Conservation (phyloP, 2,797 vertebrate genomes). For the Tenualosa thibaudeaui region DNA sequence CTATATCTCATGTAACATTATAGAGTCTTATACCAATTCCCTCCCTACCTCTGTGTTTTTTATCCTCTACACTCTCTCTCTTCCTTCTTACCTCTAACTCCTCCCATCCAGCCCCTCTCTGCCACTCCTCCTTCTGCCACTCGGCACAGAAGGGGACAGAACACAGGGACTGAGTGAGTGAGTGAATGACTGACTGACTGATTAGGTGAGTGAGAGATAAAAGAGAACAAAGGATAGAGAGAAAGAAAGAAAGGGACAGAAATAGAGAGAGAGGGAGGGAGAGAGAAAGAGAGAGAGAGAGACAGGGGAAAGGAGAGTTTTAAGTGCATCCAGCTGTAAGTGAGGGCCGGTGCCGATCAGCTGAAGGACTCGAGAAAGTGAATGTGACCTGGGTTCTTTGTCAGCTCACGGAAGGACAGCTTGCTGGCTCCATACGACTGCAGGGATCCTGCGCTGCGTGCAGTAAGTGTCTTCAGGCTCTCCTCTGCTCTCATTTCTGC, state of each 20-base stretch:
- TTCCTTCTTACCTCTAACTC: background rate
- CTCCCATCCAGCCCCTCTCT: background rate
- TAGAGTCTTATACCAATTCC: background rate
- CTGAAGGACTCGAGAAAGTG: background rate
- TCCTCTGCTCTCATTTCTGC: background rate
- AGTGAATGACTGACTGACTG: background rate
- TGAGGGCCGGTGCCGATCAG: background rate
- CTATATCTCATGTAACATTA: background rate
- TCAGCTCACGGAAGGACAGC: background rate
- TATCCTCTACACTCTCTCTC: too few species aligned
- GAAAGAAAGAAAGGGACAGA: background rate
- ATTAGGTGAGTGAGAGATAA: background rate
- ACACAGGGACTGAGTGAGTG: background rate
- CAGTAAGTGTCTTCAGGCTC: background rate
- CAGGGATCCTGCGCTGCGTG: background rate
- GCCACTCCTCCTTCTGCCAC: background rate
- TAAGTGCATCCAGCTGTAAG: background rate
- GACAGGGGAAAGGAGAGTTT: background rate
- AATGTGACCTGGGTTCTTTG: background rate
- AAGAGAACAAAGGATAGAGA: background rate
- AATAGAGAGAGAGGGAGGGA: background rate
- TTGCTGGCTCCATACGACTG: background rate
- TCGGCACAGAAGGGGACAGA: background rate
- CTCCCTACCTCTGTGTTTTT: conserved; percentile 1
- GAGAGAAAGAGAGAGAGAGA: background rate